Base-by-base conservation (phyloP, 2,113 vertebrate species). In the Eubucco bourcierii region DNA sequence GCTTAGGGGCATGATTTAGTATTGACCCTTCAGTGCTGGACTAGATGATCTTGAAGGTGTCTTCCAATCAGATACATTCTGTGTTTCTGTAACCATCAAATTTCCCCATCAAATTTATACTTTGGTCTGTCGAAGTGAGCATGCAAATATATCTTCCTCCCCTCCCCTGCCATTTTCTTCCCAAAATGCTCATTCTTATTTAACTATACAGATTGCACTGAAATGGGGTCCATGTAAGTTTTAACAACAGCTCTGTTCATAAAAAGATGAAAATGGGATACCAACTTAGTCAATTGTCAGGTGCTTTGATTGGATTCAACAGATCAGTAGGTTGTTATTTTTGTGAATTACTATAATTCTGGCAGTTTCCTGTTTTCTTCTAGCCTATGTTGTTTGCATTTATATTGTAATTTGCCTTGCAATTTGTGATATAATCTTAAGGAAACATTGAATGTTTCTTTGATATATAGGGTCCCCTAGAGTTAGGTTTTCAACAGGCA, bases 311-410 rank as follows among this genome's bases (percentile, higher is more conserved):
- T 93, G 85, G 72, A 89, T 87, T 94, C 82, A 91, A 53, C 53
- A 87, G 75, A 92, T 94, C 91, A 74, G 92, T 83, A 78, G 16
- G 41, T 93, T 94, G 87, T 77, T 90, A 92, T 96, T 93, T 94
- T 85, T 61, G n/a, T 75, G 72, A 87, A 92, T 95, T 89, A 90
- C 70, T 92, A 33, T 95, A 87, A 96, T 94, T 90, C 92, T 77
- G 53, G 27, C 33, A 80, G 46, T 70, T 82, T 92, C 31, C 47
- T 88, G 52, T 90, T 96, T 93, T 68, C 67, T 90, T 94, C 76
- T 61, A 88, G 55, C 56, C 80, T 73, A 77, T 23, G 58, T 80
- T 90, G 81, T 80, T 92, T 93, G 75, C 79, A 93, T 89, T 93
- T 96, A 77, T 87, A 87, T 94, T 94, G 79, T 77, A 96, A 90